phyloP scores from a whole-genome alignment of 2,888 invertebrate species.

The Ashinkailepas kermadecensis region DNA sequence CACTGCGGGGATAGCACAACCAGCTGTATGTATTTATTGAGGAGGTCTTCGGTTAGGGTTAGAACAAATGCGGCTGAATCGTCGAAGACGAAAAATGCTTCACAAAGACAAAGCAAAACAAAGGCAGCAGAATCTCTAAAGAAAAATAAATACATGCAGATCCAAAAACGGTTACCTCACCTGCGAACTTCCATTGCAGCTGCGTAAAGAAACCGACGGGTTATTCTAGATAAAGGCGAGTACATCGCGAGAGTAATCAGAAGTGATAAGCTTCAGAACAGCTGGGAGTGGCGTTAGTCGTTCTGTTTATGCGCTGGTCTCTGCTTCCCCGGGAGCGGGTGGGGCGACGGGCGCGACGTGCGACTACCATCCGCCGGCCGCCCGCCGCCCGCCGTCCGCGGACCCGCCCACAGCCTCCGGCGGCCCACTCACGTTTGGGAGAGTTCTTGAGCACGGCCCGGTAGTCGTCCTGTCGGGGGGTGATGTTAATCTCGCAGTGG shows the following conservation, averaged over 20 bases:
- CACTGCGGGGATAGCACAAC: not conserved
- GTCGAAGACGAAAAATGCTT: too few relatives aligned
- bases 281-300: not conserved
- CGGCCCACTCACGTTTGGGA: slow-evolving; percentile 77
- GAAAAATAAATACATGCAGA: not conserved
- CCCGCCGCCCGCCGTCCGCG: not conserved
- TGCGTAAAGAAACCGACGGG: not conserved
- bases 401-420: not conserved
- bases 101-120: too few relatives aligned
- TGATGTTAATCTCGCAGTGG: slow-evolving; percentile 76
- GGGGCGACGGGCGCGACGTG: not conserved
- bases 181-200: not conserved
- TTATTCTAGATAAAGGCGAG: not conserved
- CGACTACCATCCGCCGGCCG: not conserved
- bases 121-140: too few relatives aligned
- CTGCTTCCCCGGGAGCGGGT: not conserved
- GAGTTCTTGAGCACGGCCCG: slow-evolving; percentile 87
- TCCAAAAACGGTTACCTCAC: not conserved
- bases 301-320: slow-evolving; percentile 17
- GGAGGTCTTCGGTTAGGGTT: not conserved
- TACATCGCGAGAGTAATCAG: not conserved
- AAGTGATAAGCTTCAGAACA: not conserved
- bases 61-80: not conserved
- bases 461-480: slow-evolving; percentile 81
- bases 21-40: not conserved